Base-by-base conservation (phyloP, 2,797 vertebrate species). In the Anomalospiza imberbis region DNA sequence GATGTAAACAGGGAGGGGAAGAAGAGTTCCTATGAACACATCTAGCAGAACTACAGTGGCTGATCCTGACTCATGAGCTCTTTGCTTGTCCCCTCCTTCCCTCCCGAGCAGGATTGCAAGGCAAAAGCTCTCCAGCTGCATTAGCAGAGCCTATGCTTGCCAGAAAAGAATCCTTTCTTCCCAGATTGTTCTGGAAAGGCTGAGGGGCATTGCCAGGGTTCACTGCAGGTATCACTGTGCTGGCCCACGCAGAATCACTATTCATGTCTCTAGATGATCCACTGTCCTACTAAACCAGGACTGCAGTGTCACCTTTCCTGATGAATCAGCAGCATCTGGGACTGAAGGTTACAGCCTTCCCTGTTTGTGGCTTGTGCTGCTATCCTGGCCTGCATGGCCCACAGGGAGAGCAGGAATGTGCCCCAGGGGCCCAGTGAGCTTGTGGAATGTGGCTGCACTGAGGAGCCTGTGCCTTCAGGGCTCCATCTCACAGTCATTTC, bases 301-400 rank as follows among this genome's bases (percentile, higher is more conserved):
- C 29, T 5, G 21, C 1, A 2, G 65, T 88, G 54, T 93, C 88
- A 70, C 86, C 71, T 95, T 95, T 68, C 83, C 36, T 55, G 63
- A 51, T 92, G 66, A 93, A 86, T 91, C 86, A 70, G 80, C 83
- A 94, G 58, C 70, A 47, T 58, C 72, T 89, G 63, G 36, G 44
- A 80, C 36, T 73, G 68, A 88, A 73, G 81, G 68, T 73, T 62
- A 32, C 75, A 87, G 60, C 71, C 44, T 75, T 63, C 31, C 26
- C 36, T 0, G 2, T 47, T 44, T 72, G 21, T 82, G 57, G 1
- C 21, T 70, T 83, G 16, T 82, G 57, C 65, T 85, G 38, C 63
- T 73, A 8, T 58, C 38, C 55, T 44, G 34, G 26, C 51, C 48
- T 87, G n/a, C 58, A 28, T 32, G 19, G 26, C 44, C 5, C 0